A percentile compares a stretch with the other conserved stretches of the same genome.
These are phyloP conservation scores for Linyphia triangularis DNA, from an alignment of 2,888 invertebrate genomes.

Conservation along the genomic window DNA sequence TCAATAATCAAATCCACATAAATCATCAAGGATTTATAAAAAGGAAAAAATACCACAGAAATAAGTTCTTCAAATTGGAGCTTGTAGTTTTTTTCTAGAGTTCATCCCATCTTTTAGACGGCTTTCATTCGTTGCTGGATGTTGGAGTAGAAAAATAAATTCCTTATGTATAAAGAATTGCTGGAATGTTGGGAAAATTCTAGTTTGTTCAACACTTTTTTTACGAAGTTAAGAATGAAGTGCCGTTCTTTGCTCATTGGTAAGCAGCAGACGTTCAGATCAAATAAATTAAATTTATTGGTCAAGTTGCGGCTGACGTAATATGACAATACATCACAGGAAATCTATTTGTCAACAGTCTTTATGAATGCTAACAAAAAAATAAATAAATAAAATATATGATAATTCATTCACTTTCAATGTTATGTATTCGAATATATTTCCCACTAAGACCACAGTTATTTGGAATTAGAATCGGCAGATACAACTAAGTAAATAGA, in stretches of 20 bases:
- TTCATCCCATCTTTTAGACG: background rate
- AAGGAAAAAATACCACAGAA: no score
- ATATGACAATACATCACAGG: no score
- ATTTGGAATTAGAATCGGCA: no score
- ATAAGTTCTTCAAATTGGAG: background rate
- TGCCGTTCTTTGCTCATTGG: background rate
- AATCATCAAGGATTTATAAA: no score
- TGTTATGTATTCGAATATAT: no score
- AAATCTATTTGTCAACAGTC: no score
- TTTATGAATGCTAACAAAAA: no score
- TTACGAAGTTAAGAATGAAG: slow-evolving; percentile 8
- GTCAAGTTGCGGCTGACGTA: slow-evolving; percentile 4
- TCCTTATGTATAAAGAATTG: slow-evolving; percentile 35
- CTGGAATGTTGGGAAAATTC: slow-evolving; percentile 34
- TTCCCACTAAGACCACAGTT: no score
- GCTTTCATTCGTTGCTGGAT: background rate
- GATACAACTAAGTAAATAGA: no score
- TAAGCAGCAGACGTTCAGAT: background rate
- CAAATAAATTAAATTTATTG: slow-evolving; percentile 26
- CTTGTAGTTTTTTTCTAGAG: slow-evolving; percentile 3
- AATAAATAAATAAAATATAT: no score
- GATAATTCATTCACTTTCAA: no score
- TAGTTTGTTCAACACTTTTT: slow-evolving; percentile 27
- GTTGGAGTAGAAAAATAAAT: slow-evolving; percentile 30
- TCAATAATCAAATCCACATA: no score